Conservation (phyloP, 2,888 invertebrate species). For the Perizoma flavofasciatum region DNA sequence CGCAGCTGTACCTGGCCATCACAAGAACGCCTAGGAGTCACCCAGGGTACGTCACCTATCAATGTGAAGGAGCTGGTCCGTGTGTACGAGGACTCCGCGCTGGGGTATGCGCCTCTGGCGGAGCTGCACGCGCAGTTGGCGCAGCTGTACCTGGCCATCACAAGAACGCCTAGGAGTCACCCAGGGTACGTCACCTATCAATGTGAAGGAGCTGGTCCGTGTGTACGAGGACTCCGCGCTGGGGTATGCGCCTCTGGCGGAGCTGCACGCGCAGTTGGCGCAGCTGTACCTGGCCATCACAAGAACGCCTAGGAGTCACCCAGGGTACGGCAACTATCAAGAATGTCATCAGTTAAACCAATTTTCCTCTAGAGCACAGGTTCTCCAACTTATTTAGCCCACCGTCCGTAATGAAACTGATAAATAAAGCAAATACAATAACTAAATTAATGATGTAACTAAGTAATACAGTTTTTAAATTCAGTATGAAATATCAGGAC, state of each 20-base stretch:
- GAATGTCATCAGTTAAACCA: constrained; percentile 56
- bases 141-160: constrained; percentile 89
- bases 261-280: constrained; percentile 85
- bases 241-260: constrained; percentile 63
- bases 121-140: constrained; percentile 85
- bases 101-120: constrained; percentile 61
- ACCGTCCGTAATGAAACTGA: no score
- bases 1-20: constrained; percentile 90
- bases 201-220: neutral
- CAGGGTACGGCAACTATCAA: constrained; percentile 73
- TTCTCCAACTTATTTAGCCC: no score
- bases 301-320: constrained; percentile 89
- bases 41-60: constrained; percentile 77
- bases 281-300: constrained; percentile 91
- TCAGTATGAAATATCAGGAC: no score
- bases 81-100: no score
- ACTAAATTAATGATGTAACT: no score
- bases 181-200: constrained; percentile 77
- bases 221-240: no score
- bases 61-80: neutral
- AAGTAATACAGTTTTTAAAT: no score
- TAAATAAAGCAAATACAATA: no score
- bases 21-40: constrained; percentile 91
- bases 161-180: constrained; percentile 90
- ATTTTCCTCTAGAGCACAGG: no score